Evolutionary conservation across 1,140 invertebrate species (phyloP).

Genomic region (Limonius californicus): DNA sequence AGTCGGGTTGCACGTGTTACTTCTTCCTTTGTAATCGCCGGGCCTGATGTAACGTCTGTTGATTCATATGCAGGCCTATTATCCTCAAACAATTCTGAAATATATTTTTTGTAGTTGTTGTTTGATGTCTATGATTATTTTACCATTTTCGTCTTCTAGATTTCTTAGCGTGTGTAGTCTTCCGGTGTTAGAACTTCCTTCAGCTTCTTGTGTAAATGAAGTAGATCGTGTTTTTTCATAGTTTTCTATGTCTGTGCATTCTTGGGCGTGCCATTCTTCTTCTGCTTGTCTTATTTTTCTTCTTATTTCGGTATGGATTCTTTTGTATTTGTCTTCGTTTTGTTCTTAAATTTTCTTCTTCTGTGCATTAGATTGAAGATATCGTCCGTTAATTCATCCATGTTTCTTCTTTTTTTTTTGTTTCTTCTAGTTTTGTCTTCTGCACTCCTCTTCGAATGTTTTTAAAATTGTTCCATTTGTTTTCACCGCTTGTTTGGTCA

Average conservation of each 20-base stretch:
- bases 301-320: constrained; percentile 3
- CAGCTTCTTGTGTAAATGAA: background rate
- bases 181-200: background rate
- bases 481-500: too few species aligned
- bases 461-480: too few species aligned
- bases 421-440: too few species aligned
- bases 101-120: background rate
- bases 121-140: constrained; percentile 7
- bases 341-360: constrained; percentile 20
- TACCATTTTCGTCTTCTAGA: background rate
- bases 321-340: constrained; percentile 12
- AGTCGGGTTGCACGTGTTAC: constrained; percentile 13
- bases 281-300: constrained; percentile 8
- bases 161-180: background rate
- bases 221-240: constrained; percentile 4
- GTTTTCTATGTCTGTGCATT: constrained; percentile 16
- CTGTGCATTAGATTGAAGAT: too few species aligned
- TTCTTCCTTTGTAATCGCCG: constrained; percentile 9
- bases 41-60: background rate
- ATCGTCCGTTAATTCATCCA: too few species aligned
- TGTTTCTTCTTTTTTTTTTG: too few species aligned
- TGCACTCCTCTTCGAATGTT: too few species aligned
- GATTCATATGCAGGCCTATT: background rate
- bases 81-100: constrained; percentile 6
- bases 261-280: background rate